Evolutionary conservation across 2,888 invertebrate genomes (phyloP).

Genomic region (Acleris laterana): DNA sequence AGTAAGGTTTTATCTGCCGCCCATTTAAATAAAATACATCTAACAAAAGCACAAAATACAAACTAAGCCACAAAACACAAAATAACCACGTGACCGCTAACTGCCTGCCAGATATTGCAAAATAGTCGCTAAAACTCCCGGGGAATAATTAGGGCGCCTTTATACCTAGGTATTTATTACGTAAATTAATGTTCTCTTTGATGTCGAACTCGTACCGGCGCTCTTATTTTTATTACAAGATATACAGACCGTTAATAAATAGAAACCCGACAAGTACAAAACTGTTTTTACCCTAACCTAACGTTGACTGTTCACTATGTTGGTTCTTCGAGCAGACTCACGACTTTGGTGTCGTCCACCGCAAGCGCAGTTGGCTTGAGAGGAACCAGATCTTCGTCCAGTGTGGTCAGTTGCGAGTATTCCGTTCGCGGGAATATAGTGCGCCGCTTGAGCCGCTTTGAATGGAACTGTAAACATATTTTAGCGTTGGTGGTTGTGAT

Average conservation of each 20-base stretch:
- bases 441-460: constrained; percentile 60
- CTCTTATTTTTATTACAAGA: not conserved
- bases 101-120: too few species aligned
- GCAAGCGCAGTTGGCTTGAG: constrained; percentile 65
- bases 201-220: not conserved
- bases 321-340: constrained; percentile 62
- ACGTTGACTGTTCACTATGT: constrained; percentile 37
- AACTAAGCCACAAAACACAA: too few species aligned
- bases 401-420: constrained; percentile 74
- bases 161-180: too few species aligned
- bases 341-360: constrained; percentile 40
- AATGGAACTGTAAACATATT: constrained; percentile 59
- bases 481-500: too few species aligned
- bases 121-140: too few species aligned
- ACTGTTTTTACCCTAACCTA: constrained; percentile 15
- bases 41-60: too few species aligned
- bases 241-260: not conserved
- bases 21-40: too few species aligned
- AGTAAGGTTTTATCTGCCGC: too few species aligned
- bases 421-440: constrained; percentile 67
- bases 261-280: constrained; percentile 22
- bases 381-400: constrained; percentile 71
- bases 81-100: too few species aligned
- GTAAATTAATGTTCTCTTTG: not conserved
- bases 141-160: not conserved